A percentile compares a stretch with the other conserved stretches of the same genome.
These are phyloP conservation scores for Brenthis ino DNA, from an alignment of 2,888 invertebrate species.

Conservation along the genomic window DNA sequence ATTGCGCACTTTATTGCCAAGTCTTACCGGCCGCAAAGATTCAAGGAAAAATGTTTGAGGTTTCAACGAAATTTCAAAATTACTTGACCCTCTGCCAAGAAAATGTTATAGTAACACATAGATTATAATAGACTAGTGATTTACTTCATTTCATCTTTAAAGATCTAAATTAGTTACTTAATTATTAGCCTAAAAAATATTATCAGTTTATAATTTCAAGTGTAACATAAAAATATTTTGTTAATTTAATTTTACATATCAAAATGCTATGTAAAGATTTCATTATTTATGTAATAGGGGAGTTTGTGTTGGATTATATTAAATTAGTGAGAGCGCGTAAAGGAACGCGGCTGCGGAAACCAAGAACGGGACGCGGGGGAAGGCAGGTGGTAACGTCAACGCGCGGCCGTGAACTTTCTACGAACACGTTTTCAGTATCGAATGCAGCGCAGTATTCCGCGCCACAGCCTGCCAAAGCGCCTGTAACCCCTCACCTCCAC, in stretches of 20 bases:
- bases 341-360: conserved; percentile 55
- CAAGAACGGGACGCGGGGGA: conserved; percentile 45
- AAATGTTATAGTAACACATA: neutral
- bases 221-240: neutral
- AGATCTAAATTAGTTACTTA: no score
- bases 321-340: conserved; percentile 48
- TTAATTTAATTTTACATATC: neutral
- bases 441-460: conserved; percentile 77
- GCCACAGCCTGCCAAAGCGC: conserved; percentile 65
- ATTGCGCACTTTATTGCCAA: conserved; percentile 30
- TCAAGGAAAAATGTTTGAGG: conserved; percentile 14
- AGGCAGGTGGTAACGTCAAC: conserved; percentile 75
- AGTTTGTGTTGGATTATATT: conserved; percentile 37
- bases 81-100: neutral
- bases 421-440: conserved; percentile 81
- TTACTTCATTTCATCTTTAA: no score
- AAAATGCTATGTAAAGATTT: conserved; percentile 17
- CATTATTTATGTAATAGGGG: conserved; percentile 44
- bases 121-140: neutral
- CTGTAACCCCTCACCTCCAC: conserved; percentile 42
- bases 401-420: conserved; percentile 83
- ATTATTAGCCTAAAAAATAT: no score
- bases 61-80: conserved; percentile 20
- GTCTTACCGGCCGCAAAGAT: conserved; percentile 12
- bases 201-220: no score